These are phyloP conservation scores for Anhinga anhinga DNA, from an alignment of 2,113 vertebrate genomes.

Conservation along the genomic window DNA sequence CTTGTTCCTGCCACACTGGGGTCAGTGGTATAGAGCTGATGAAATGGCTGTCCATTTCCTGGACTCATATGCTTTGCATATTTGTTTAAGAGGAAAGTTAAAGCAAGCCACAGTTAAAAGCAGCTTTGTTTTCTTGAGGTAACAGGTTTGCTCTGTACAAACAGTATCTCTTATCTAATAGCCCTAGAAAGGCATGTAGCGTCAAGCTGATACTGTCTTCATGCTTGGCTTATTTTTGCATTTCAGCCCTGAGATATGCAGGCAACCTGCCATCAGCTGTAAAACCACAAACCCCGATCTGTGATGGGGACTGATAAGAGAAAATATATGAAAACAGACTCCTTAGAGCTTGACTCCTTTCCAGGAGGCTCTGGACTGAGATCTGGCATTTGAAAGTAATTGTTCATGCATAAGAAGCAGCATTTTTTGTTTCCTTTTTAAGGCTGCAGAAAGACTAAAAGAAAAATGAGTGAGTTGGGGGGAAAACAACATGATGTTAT, in stretches of 20 bases:
- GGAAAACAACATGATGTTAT: neutral
- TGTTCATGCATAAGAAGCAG: constrained; percentile 39
- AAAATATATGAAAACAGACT: constrained; percentile 64
- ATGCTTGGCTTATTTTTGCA: constrained; percentile 61
- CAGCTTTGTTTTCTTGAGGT: constrained; percentile 53
- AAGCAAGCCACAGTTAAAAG: constrained; percentile 27
- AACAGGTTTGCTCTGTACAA: constrained; percentile 65
- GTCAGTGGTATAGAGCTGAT: neutral
- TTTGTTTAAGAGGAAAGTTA: constrained; percentile 22
- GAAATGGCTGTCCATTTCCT: neutral
- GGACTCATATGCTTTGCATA: neutral
- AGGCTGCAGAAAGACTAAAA: constrained; percentile 12
- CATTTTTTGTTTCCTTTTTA: constrained; percentile 7
- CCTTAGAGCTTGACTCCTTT: constrained; percentile 54
- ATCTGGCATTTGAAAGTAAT: constrained; percentile 53
- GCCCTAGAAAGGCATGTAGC: constrained; percentile 63
- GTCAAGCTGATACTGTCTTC: constrained; percentile 66
- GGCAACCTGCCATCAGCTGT: constrained; percentile 67
- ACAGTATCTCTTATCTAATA: constrained; percentile 68
- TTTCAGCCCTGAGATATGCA: constrained; percentile 64
- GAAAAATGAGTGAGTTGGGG: neutral
- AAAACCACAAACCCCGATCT: constrained; percentile 64
- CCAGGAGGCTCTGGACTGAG: constrained; percentile 43
- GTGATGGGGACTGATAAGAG: constrained; percentile 56
- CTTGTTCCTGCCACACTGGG: neutral